Percentiles rank a stretch among this genome's conserved stretches.
Conservation (phyloP, 64 coral and sea anemone species). For the Montipora capricornis region DNA sequence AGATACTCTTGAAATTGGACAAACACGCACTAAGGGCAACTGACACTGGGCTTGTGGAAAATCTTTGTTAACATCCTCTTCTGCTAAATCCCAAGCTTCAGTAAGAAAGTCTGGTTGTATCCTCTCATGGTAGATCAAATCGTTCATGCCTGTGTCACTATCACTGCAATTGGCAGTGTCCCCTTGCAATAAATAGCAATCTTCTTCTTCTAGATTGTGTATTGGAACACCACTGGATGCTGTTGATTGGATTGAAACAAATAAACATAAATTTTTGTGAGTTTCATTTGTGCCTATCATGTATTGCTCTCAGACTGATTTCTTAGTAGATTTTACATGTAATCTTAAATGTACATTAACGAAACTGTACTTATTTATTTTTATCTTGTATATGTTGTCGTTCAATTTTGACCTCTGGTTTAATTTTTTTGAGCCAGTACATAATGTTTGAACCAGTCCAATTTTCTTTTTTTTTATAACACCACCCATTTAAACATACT, state of each 20-base stretch:
- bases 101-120: neutral
- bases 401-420: too few relatives aligned
- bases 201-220: slow-evolving; percentile 42
- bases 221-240: neutral
- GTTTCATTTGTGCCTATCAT: too few relatives aligned
- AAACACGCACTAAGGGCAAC: neutral
- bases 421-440: too few relatives aligned
- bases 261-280: neutral
- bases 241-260: neutral
- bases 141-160: neutral
- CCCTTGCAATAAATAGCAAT: neutral
- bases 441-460: too few relatives aligned
- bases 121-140: slow-evolving; percentile 4
- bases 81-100: slow-evolving; percentile 35
- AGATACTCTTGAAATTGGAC: neutral
- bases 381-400: too few relatives aligned
- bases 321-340: too few relatives aligned
- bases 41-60: neutral
- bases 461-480: too few relatives aligned
- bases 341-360: too few relatives aligned
- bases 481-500: too few relatives aligned
- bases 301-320: too few relatives aligned
- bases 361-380: too few relatives aligned
- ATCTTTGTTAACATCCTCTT: slow-evolving; percentile 38
- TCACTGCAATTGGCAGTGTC: neutral